Conservation (phyloP, 2,113 vertebrate genomes). For the Argyrosomus japonicus region DNA sequence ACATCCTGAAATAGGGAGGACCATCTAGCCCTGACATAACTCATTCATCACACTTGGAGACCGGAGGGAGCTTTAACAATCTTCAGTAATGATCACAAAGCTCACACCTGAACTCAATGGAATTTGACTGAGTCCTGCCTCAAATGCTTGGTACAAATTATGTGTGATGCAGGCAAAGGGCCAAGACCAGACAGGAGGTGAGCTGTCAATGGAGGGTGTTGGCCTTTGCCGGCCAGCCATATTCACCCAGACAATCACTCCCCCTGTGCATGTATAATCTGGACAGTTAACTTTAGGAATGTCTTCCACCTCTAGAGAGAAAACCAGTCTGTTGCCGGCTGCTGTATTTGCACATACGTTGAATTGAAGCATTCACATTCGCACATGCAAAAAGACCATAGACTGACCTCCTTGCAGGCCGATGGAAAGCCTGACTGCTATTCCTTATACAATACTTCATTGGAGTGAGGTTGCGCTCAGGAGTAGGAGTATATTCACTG, state of each 20-base stretch:
- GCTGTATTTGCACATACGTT: constrained; percentile 10
- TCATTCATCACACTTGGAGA: constrained; percentile 51
- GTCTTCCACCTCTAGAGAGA: constrained; percentile 52
- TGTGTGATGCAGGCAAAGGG: constrained; percentile 33
- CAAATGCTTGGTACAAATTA: constrained; percentile 6
- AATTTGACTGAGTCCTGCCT: constrained; percentile 33
- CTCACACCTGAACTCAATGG: constrained; percentile 30
- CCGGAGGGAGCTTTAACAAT: constrained; percentile 21
- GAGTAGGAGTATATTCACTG: not conserved
- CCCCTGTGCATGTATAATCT: constrained; percentile 63
- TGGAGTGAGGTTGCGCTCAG: not conserved
- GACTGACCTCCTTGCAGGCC: not conserved
- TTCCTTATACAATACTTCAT: not conserved
- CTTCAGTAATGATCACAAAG: not conserved
- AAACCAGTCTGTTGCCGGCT: constrained; percentile 29
- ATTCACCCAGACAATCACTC: constrained; percentile 62
- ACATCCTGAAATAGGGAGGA: constrained; percentile 59
- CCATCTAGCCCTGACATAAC: constrained; percentile 21
- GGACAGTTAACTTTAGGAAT: constrained; percentile 75
- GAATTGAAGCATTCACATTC: constrained; percentile 16
- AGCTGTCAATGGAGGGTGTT: constrained; percentile 42
- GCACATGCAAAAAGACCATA: not conserved
- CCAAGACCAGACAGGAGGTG: constrained; percentile 47
- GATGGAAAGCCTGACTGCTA: not conserved
- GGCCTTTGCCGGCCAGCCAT: constrained; percentile 41